Evolutionary conservation across 2,113 vertebrate genomes (phyloP).

Genomic region (Phainopepla nitens): DNA sequence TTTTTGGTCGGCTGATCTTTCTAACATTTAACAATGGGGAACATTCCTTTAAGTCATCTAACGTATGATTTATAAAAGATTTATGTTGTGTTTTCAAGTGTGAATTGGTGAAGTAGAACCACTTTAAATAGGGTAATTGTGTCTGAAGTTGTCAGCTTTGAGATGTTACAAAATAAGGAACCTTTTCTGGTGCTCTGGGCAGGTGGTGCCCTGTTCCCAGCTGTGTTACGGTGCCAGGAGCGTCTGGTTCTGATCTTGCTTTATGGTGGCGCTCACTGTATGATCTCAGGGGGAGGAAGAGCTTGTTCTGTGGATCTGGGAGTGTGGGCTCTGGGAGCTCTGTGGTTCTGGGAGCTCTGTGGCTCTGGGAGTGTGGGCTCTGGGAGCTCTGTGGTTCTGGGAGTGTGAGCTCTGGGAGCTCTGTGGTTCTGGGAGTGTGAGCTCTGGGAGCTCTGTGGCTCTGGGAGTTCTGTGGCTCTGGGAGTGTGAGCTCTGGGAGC

Average conservation of each 20-base stretch:
- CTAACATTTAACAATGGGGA: not conserved
- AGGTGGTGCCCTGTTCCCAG: not conserved
- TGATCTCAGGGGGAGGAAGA: not conserved
- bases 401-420: too few relatives aligned
- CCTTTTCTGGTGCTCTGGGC: not conserved
- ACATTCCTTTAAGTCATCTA: not conserved
- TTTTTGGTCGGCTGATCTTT: not conserved
- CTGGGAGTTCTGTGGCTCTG: too few relatives aligned
- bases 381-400: too few relatives aligned
- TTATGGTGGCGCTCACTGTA: not conserved
- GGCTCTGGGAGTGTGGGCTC: too few relatives aligned
- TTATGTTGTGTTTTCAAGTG: not conserved
- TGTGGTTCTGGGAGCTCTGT: too few relatives aligned
- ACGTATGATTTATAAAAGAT: not conserved
- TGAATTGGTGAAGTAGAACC: not conserved
- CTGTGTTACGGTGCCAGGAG: not conserved
- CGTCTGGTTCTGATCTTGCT: not conserved
- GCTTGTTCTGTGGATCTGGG: not conserved
- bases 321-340: not conserved
- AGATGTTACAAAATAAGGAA: not conserved
- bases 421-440: too few relatives aligned
- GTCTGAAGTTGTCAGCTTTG: not conserved
- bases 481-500: too few relatives aligned
- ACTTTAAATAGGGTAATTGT: not conserved
- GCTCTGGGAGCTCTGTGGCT: too few relatives aligned